Base-by-base conservation (phyloP, 2,113 vertebrate species). In the Carassius carassius region DNA sequence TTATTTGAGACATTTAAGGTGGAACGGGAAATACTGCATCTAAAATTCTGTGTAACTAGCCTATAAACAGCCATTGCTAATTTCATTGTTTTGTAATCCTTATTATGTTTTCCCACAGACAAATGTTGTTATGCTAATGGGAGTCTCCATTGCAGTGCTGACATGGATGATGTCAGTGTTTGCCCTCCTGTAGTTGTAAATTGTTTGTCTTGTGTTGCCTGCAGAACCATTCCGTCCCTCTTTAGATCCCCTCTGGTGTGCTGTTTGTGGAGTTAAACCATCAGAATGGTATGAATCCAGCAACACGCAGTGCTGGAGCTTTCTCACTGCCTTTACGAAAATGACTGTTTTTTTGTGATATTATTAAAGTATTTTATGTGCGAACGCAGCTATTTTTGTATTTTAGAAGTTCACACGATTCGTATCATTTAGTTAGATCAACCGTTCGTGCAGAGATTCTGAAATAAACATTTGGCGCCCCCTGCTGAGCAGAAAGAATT, bases 161-260 rank as follows among this genome's bases (percentile, higher is more conserved):
- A 23, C 11, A 65, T 8, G 81, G 81, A 83, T 29, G 32, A 29
- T 72, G 51, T 88, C 76, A 78, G 81, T 65, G 60, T 29, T 16
- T 58, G 3, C 16, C 11, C 37, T 83, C 79, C 35, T 60, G 75
- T 65, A 11, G 37, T 74, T 79, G 87, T 80, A 73, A 85, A 5
- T 14, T 89, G 81, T 87, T 88, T 90, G 37, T 41, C 37, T 41
- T 41, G 37, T 41, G 37, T 41, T 41, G 70, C 76, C 62, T 69
- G 79, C 70, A 67, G 51, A 54, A 58, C 29, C 76, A 58, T 70
- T 70, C 1, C 19, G 67, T 16, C 32, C 23, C 9, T 19, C 32
- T 81, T 70, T 87, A 91, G 51, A 89, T 84, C 44, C 86, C 78
- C 19, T 54, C 69, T 87, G 19, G 29, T 89, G 88, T 85, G 81